Evolutionary conservation across 2,797 vertebrate species (phyloP).

Genomic region (Poecilia picta): DNA sequence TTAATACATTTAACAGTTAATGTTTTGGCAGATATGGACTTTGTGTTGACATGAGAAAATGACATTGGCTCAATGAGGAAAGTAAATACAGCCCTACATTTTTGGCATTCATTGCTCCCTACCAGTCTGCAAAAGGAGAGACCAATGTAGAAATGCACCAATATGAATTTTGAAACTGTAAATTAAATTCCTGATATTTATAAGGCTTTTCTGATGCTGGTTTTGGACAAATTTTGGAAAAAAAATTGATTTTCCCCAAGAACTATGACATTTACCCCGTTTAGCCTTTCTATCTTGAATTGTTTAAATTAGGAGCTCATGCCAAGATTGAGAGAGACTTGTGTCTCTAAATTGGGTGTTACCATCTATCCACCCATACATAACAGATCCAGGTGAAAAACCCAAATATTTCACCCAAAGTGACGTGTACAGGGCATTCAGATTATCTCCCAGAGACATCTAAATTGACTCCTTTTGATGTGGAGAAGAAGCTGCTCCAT

Average conservation of each 20-base stretch:
- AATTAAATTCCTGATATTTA: background rate
- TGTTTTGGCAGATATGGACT: background rate
- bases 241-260: background rate
- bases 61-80: background rate
- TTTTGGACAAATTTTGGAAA: background rate
- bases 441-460: background rate
- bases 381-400: background rate
- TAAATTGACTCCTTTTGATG: background rate
- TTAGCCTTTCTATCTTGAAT: background rate
- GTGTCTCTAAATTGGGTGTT: background rate
- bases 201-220: background rate
- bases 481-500: background rate
- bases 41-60: background rate
- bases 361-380: background rate
- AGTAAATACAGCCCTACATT: background rate
- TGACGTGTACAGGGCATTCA: background rate
- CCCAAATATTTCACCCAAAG: background rate
- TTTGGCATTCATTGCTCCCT: background rate
- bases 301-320: background rate
- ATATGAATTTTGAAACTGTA: background rate
- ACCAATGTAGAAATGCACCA: background rate
- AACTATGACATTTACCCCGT: background rate
- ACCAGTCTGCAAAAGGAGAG: background rate
- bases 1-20: background rate
- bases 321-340: too few relatives aligned